Conservation (phyloP, 1,140 invertebrate species). For the Goniozus legneri region DNA sequence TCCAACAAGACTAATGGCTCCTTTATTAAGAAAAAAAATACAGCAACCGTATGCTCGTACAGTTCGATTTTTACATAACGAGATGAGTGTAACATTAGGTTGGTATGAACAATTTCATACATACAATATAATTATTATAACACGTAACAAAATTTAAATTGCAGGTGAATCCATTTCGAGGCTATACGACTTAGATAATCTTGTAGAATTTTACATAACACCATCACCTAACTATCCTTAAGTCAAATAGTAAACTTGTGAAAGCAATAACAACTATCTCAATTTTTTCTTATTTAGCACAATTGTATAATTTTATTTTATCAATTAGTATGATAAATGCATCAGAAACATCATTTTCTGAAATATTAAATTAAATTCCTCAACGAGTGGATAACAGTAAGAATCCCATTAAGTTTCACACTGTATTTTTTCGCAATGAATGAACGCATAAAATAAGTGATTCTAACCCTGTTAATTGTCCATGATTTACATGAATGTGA, state of each 20-base stretch:
- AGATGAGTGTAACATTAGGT: constrained; percentile 59
- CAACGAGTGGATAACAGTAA: no score
- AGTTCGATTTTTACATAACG: constrained; percentile 59
- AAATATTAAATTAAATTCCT: no score
- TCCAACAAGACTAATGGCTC: constrained; percentile 56
- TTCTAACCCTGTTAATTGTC: constrained; percentile 17
- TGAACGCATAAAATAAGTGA: no score
- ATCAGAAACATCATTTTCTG: no score
- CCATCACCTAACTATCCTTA: constrained; percentile 35
- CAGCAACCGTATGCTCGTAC: constrained; percentile 52
- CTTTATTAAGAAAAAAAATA: constrained; percentile 52
- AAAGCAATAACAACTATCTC: no score
- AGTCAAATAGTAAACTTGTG: constrained; percentile 30
- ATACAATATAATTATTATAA: constrained; percentile 4
- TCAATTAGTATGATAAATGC: no score
- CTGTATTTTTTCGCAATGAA: no score
- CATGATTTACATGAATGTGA: constrained; percentile 21
- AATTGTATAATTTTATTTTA: no score
- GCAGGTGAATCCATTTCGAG: constrained; percentile 46
- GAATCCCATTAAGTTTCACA: no score
- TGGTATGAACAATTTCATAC: constrained; percentile 2
- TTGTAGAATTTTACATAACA: constrained; percentile 50
- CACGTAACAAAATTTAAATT: constrained; percentile 20
- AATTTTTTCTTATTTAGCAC: no score
- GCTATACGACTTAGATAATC: constrained; percentile 48